These are phyloP conservation scores for Rugalucina vietnamica DNA, from an alignment of 2,888 invertebrate genomes.

Conservation along the genomic window DNA sequence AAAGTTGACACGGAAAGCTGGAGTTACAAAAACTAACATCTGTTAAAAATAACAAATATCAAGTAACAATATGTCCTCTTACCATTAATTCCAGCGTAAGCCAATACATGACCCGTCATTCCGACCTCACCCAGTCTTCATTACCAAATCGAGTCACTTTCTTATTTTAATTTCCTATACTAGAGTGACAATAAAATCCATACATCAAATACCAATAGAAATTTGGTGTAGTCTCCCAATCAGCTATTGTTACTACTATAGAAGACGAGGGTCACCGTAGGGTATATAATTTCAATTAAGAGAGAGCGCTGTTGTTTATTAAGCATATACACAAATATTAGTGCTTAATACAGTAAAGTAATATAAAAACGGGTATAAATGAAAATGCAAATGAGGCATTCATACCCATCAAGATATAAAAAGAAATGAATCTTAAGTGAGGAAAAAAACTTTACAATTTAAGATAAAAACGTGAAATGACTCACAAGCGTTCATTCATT, in stretches of 20 bases:
- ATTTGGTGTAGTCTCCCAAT: conserved; percentile 71
- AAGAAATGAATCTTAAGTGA: conserved; percentile 68
- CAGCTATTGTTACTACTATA: conserved; percentile 67
- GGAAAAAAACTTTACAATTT: conserved; percentile 56
- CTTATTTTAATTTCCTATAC: conserved; percentile 73
- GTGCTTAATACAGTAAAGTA: conserved; percentile 62
- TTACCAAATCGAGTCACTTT: conserved; percentile 72
- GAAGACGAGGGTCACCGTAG: conserved; percentile 68
- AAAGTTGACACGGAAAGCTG: background rate
- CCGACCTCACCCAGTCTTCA: conserved; percentile 59
- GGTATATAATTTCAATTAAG: conserved; percentile 71
- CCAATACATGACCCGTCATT: conserved; percentile 35
- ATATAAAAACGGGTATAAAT: conserved; percentile 53
- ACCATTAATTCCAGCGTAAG: conserved; percentile 30
- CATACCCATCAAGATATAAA: conserved; percentile 57
- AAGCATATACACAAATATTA: conserved; percentile 65
- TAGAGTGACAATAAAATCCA: conserved; percentile 70
- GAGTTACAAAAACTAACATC: background rate
- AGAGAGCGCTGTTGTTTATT: conserved; percentile 66
- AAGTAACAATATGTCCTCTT: background rate
- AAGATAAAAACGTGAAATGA: conserved; percentile 37
- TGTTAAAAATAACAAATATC: background rate
- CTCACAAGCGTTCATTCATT: conserved; percentile 63
- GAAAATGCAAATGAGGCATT: conserved; percentile 58
- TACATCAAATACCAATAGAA: conserved; percentile 73